These are phyloP conservation scores for Enteromius trimaculatus DNA, from an alignment of 2,797 vertebrate genomes.

Conservation along the genomic window DNA sequence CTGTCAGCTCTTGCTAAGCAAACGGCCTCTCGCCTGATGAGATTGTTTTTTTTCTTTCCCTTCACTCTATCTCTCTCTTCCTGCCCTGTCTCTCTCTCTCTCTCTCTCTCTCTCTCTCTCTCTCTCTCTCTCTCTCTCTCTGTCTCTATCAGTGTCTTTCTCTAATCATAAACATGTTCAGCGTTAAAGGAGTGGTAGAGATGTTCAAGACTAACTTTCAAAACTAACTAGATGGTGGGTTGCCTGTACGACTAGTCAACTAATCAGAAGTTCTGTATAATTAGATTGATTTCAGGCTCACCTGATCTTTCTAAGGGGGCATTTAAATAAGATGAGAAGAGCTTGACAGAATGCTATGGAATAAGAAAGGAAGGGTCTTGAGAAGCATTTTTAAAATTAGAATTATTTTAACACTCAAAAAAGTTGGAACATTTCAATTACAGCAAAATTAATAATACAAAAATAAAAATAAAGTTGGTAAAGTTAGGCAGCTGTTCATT, in stretches of 20 bases:
- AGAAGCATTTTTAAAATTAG: too few relatives aligned
- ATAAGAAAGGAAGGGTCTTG: too few relatives aligned
- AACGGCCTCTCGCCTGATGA: constrained; percentile 88
- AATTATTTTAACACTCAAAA: background rate
- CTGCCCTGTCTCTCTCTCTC: background rate
- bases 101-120: constrained; percentile 58
- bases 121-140: constrained; percentile 70
- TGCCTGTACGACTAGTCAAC: constrained; percentile 62
- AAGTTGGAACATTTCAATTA: background rate
- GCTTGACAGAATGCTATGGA: background rate
- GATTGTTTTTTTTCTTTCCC: constrained; percentile 81
- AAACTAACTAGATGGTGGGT: constrained; percentile 50
- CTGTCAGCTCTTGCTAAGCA: constrained; percentile 90
- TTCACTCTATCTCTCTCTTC: constrained; percentile 46
- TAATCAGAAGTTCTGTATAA: constrained; percentile 57
- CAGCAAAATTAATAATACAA: background rate
- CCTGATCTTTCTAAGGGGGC: constrained; percentile 8
- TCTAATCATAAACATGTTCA: constrained; percentile 58
- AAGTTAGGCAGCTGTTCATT: background rate
- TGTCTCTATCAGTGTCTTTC: constrained; percentile 70
- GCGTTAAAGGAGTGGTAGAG: constrained; percentile 77
- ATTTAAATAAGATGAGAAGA: background rate
- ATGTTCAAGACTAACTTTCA: constrained; percentile 72
- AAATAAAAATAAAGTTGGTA: background rate
- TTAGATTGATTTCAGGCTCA: background rate